phyloP scores from a whole-genome alignment of 2,113 vertebrate genomes.

The Gasterosteus nipponicus region DNA sequence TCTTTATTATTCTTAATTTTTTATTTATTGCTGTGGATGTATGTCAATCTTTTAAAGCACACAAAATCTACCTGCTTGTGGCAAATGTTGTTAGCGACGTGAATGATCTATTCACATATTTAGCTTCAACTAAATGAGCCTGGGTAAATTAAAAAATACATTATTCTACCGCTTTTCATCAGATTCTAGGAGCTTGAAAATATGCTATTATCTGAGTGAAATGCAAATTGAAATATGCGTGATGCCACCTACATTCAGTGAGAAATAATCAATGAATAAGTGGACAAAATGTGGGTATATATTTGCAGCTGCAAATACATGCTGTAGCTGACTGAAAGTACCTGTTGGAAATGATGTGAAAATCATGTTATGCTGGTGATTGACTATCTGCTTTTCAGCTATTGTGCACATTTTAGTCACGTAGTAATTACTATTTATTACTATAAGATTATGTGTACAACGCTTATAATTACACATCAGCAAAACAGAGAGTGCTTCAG shows the following conservation, averaged over 20 bases:
- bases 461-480: background rate
- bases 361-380: background rate
- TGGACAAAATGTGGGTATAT: background rate
- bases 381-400: background rate
- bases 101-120: constrained; percentile 51
- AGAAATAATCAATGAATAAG: background rate
- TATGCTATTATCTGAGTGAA: constrained; percentile 6
- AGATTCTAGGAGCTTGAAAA: constrained; percentile 21
- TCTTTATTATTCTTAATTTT: constrained; percentile 17
- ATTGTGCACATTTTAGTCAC: background rate
- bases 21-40: constrained; percentile 10
- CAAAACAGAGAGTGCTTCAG: background rate
- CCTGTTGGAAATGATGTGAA: background rate
- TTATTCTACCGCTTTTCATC: constrained; percentile 14
- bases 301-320: background rate
- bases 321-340: background rate
- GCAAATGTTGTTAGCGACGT: constrained; percentile 30
- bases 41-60: constrained; percentile 18
- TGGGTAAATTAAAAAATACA: constrained; percentile 29
- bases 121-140: constrained; percentile 36
- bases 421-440: background rate
- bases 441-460: background rate
- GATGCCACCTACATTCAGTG: background rate
- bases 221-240: constrained; percentile 10
- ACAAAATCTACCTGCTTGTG: constrained; percentile 28